A percentile compares a stretch with the other conserved stretches of the same genome.
These are phyloP conservation scores for human (Homo sapiens) DNA, from an alignment of 2,113 vertebrate species.

Conservation along the genomic window GRCh38 chr9:105240501-105241000, in stretches of 20 bases:
- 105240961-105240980: background rate
- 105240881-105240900: background rate
- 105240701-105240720: background rate
- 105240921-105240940: background rate
- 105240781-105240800: conserved; percentile 20
- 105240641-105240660: background rate
- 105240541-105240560: conserved; percentile 2
- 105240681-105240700: conserved; percentile 24
- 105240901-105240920: background rate
- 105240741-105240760: background rate
- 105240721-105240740: background rate
- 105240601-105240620: background rate
- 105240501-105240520: background rate
- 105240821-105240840: background rate
- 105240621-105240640: background rate
- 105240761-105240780: background rate
- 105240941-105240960: background rate
- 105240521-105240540: background rate
- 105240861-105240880: background rate
- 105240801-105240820: conserved; percentile 14
- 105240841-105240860: conserved; percentile 23
- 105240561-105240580: background rate
- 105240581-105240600: conserved; percentile 20
- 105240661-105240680: background rate
- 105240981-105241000: conserved; percentile 41